Base-by-base conservation (phyloP, 2,888 invertebrate species). In the Nomada goodeniana region DNA sequence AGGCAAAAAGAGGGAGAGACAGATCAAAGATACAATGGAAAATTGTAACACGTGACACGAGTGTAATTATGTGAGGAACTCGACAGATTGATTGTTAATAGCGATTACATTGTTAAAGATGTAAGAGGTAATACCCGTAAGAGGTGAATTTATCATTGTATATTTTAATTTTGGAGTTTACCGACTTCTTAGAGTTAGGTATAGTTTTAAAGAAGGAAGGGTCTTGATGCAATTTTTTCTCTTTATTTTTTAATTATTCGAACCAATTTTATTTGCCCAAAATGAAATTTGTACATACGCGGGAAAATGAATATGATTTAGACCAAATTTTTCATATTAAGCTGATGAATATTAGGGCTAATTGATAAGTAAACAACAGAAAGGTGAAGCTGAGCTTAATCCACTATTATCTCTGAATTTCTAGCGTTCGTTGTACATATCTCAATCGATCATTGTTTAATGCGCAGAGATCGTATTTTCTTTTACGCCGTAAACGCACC, bases 141-240 rank as follows among this genome's bases (percentile, higher is more conserved):
- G 7, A 55, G 20, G 42, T 29, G 47, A 76, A 59, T 55, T 64
- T 70, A 82, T 70, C 47, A 73, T 76, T 85, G 85, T 85, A 85
- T 74, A 85, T 85, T 85, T 84, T 78, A 84, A 53, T 76, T 81
- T 68, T 71, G 26, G 82, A 82, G 68, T 82, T 76, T 67, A 81
- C 61, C 47, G 63, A 59, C 71, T 57, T 79, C 64, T 79, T 72
- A 73, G 42, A 75, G 60, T 72, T 75, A 76, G 65, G n/a, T 71
- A 52, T 68, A 79, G 60, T 79, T 84, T 79, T 52, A 59, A 57
- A 9, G 47, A 61, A 60, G 63, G 61, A 23, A 55, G 75, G 77
- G 72, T 78, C 61, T 69, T 61, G 67, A 79, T 77, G 65, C 74
- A 84, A 74, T 77, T 59, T 20, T 64, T 63, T 26, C 23, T 61